Evolutionary conservation across 2,797 vertebrate species (phyloP).

Genomic region (Neosilurus hyrtlii): DNA sequence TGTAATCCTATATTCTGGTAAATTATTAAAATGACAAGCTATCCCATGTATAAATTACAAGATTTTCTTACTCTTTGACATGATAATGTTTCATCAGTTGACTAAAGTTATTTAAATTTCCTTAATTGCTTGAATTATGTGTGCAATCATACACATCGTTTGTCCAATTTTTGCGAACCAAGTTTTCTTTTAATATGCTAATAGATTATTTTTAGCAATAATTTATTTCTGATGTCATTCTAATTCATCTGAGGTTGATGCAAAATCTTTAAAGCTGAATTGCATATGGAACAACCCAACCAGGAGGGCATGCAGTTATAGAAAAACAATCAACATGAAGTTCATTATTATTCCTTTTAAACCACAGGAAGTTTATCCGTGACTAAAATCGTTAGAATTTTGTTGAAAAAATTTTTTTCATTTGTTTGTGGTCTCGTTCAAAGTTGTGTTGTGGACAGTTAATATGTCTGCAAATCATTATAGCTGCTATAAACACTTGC

Average conservation of each 20-base stretch:
- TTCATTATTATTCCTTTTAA: not conserved
- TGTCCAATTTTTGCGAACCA: not conserved
- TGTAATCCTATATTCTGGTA: not conserved
- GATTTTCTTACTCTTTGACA: not conserved
- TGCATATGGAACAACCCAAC: not conserved
- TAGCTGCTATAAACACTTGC: not conserved
- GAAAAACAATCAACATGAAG: not conserved
- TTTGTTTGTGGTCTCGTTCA: not conserved
- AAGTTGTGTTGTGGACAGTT: not conserved
- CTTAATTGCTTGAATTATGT: not conserved
- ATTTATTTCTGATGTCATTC: not conserved
- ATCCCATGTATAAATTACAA: not conserved
- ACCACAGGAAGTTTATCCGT: not conserved
- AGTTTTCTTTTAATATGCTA: not conserved
- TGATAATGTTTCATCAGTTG: not conserved
- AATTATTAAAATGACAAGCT: not conserved
- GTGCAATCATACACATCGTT: not conserved
- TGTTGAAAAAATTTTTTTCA: not conserved
- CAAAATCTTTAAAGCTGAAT: not conserved
- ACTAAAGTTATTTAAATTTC: not conserved
- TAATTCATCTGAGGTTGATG: not conserved
- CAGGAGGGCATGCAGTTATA: not conserved
- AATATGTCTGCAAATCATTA: not conserved
- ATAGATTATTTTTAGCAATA: not conserved
- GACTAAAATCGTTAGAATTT: not conserved